phyloP scores from a whole-genome alignment of 2,888 invertebrate species.

The Allacma fusca region DNA sequence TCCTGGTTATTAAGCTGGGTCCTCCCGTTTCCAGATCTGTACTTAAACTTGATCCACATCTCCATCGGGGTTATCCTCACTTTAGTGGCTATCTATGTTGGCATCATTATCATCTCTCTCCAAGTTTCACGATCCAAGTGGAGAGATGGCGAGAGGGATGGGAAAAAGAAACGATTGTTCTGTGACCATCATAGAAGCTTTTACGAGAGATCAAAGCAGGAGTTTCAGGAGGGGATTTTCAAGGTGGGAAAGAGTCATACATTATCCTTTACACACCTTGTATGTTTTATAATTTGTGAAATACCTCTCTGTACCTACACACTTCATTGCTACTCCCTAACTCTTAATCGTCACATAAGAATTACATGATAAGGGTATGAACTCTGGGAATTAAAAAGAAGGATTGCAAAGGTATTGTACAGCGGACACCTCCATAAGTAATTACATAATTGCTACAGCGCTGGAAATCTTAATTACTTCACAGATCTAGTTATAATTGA shows the following conservation, averaged over 20 bases:
- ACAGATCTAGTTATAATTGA: no score
- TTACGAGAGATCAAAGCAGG: background rate
- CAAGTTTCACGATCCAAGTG: background rate
- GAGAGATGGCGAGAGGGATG: constrained; percentile 5
- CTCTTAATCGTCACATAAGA: no score
- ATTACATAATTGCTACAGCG: no score
- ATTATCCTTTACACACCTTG: background rate
- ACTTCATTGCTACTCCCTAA: no score
- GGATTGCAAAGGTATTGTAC: no score
- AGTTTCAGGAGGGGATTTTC: background rate
- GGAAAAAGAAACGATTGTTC: background rate
- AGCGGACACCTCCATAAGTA: no score
- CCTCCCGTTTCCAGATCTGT: constrained; percentile 34
- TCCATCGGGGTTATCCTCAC: constrained; percentile 27
- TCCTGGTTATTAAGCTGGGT: constrained; percentile 25
- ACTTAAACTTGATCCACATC: constrained; percentile 31
- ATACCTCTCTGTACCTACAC: no score
- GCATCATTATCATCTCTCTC: constrained; percentile 24
- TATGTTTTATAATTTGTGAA: background rate
- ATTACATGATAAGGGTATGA: no score
- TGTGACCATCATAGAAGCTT: background rate
- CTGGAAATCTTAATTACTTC: no score
- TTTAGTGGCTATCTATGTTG: constrained; percentile 29
- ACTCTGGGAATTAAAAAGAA: no score
- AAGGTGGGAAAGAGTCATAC: background rate